Base-by-base conservation (phyloP, 2,113 vertebrate genomes). In the Symphodus melops region DNA sequence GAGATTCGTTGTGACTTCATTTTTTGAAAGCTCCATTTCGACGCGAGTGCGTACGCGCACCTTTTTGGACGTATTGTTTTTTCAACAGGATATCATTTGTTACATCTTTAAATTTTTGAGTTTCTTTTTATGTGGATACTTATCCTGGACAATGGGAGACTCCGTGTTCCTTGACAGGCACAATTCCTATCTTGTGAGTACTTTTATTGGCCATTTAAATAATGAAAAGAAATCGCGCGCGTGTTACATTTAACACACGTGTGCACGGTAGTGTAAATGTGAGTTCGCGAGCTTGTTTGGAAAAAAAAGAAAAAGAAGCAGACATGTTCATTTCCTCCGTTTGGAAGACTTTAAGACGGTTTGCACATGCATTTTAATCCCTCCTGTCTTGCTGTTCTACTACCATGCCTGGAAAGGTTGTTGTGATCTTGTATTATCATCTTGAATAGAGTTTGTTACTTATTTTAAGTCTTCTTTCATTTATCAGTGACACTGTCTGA, bases 131-230 rank as follows among this genome's bases (percentile, higher is more conserved):
- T 93, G 92, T 88, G 93, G 92, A 94, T 88, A 78, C 73, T 77
- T 68, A 54, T 54, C 37, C 44, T 11, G 64, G 68, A 88, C 90
- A 85, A 95, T 97, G 95, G 97, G 95, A 79, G 96, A 97, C 90
- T 93, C 94, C 10, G 95, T 94, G 76, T 90, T 95, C 85, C 81
- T 93, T 77, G 93, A 96, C 85, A 96, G 95, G 89, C 95, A 90
- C 36, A 95, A 96, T 75, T 94, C 93, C 53, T 96, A 96, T 67
- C 95, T 95, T 85, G 97, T 98, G 93, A 97, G 96, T 95, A 88
- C 36, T 19, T 73, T 75, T 82, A 67, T 84, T 72, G 72, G 39
- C 19, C 13, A 23, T 75, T 52, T n/a, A n/a, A n/a, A n/a, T n/a
- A 60, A 72, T 74, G 33, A 11, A 85, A 13, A 33, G 11, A 14